Percentiles rank a stretch among this genome's conserved stretches.
Evolutionary conservation across 2,888 invertebrate genomes (phyloP).

Genomic region (Chironomus tentans): DNA sequence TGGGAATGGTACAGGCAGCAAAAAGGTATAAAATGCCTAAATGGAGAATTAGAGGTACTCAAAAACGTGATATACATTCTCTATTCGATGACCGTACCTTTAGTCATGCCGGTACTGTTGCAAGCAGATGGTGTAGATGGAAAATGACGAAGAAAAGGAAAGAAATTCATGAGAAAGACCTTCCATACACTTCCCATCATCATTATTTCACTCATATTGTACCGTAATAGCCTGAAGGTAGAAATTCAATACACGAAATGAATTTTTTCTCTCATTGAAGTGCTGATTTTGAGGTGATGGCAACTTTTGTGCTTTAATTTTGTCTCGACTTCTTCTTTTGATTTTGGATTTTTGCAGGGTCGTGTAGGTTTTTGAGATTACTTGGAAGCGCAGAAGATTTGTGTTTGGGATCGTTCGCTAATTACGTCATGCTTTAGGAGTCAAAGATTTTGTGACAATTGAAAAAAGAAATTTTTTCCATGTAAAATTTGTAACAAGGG

Average conservation of each 20-base stretch:
- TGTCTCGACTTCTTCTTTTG: too few relatives aligned
- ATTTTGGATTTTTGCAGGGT: too few relatives aligned
- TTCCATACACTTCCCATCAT: conserved; percentile 12
- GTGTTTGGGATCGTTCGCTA: too few relatives aligned
- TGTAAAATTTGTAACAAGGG: too few relatives aligned
- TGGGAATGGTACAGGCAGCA: not conserved
- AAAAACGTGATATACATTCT: conserved; percentile 24
- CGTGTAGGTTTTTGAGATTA: too few relatives aligned
- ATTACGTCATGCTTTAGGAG: too few relatives aligned
- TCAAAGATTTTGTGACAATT: too few relatives aligned
- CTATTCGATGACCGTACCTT: not conserved
- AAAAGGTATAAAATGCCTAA: not conserved
- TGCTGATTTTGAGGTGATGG: not conserved
- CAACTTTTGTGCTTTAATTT: too few relatives aligned
- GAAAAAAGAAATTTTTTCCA: too few relatives aligned
- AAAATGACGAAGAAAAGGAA: not conserved
- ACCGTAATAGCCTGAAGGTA: conserved; percentile 20
- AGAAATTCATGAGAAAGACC: not conserved
- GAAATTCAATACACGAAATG: conserved; percentile 12
- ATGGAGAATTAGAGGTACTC: conserved; percentile 23
- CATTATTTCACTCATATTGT: not conserved
- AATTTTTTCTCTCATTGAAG: not conserved
- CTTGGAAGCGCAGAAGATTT: too few relatives aligned
- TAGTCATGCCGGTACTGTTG: not conserved
- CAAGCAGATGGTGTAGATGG: not conserved